Evolutionary conservation across 2,113 vertebrate genomes (phyloP).

Genomic region (Indicator indicator): DNA sequence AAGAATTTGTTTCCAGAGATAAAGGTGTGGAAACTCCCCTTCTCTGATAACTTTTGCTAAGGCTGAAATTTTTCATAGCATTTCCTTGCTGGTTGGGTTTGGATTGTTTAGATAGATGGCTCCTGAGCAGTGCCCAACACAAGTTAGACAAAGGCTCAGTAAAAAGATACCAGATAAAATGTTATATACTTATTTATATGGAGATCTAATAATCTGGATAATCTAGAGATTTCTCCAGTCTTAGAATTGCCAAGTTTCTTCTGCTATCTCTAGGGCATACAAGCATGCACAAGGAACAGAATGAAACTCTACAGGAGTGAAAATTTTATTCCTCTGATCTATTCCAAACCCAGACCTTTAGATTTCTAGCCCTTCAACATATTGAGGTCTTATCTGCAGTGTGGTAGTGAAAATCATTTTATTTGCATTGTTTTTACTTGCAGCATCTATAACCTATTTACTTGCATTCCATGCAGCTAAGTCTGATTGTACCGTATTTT

Average conservation of each 20-base stretch:
- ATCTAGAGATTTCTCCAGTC: neutral
- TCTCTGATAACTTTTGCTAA: neutral
- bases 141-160: neutral
- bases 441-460: neutral
- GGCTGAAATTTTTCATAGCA: neutral
- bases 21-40: neutral
- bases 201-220: neutral
- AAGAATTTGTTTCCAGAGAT: neutral
- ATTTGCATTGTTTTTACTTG: neutral
- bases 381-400: neutral
- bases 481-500: neutral
- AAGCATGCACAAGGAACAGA: neutral
- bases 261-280: neutral
- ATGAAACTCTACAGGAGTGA: neutral
- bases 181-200: neutral
- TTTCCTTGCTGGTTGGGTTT: neutral
- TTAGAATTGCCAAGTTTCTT: neutral
- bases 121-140: neutral
- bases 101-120: neutral
- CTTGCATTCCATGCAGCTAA: neutral
- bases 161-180: neutral
- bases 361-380: neutral
- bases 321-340: neutral
- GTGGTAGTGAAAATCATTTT: neutral
- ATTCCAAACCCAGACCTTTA: neutral